Conservation (phyloP, 2,113 vertebrate genomes). For the Actenoides lindsayi region DNA sequence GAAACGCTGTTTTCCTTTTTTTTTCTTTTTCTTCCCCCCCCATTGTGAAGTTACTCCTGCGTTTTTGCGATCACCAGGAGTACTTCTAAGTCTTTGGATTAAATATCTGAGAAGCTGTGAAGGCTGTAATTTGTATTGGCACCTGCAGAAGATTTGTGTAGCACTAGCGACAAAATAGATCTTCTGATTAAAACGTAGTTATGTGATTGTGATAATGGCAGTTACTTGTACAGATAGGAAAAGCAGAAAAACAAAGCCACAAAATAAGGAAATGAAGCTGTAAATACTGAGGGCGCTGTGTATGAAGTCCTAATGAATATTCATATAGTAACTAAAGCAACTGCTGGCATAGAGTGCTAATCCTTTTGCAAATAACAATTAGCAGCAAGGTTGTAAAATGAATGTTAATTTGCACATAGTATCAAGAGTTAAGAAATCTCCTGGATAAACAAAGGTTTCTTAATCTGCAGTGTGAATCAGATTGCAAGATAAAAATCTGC, state of each 20-base stretch:
- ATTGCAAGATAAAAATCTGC: background rate
- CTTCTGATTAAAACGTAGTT: background rate
- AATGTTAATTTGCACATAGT: constrained; percentile 3
- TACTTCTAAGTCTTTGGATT: background rate
- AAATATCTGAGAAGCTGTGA: background rate
- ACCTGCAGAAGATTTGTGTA: background rate
- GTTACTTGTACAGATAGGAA: background rate
- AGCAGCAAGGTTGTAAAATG: constrained; percentile 31
- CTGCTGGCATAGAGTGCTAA: background rate
- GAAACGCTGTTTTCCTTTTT: background rate
- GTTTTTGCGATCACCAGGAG: background rate
- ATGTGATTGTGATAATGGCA: background rate
- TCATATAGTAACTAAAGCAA: constrained; percentile 11
- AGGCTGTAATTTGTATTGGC: background rate
- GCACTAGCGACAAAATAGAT: background rate
- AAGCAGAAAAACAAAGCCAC: background rate
- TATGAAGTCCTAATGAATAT: constrained; percentile 56
- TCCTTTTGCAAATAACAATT: constrained; percentile 49
- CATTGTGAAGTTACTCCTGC: background rate
- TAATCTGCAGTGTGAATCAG: background rate
- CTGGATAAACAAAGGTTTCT: constrained; percentile 7
- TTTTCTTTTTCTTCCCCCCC: background rate
- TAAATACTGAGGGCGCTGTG: background rate
- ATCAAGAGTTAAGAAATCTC: constrained; percentile 17
- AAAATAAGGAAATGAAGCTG: constrained; percentile 37